Evolutionary conservation across 2,113 vertebrate species (phyloP).

Genomic region (Odontophorus gujanensis): DNA sequence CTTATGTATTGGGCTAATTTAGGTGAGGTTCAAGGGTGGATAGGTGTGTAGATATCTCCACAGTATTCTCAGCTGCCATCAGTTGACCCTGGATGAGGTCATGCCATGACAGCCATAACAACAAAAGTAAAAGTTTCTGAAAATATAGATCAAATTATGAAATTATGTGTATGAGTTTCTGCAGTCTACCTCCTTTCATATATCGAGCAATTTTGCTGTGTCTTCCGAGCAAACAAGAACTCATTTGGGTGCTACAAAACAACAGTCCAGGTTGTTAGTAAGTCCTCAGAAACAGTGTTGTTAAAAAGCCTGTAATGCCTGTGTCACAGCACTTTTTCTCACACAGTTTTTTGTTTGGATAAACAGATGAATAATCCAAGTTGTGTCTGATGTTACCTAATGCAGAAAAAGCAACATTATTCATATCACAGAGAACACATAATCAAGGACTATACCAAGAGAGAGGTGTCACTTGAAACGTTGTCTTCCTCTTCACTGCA

Average conservation of each 20-base stretch:
- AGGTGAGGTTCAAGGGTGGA: neutral
- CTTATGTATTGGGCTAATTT: neutral
- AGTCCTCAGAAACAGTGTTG: neutral
- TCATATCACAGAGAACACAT: accelerated
- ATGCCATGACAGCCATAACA: no score
- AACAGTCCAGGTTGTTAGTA: neutral
- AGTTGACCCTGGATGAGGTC: accelerated
- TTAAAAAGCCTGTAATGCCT: neutral
- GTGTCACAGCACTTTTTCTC: neutral
- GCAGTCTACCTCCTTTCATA: neutral
- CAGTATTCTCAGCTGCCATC: neutral
- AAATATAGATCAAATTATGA: neutral
- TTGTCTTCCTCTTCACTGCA: neutral
- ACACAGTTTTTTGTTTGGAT: neutral
- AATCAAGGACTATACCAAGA: neutral
- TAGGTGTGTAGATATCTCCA: neutral
- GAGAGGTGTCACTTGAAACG: neutral
- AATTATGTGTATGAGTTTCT: neutral
- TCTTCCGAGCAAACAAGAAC: neutral
- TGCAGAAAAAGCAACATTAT: neutral
- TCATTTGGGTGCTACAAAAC: neutral
- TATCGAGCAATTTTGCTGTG: neutral
- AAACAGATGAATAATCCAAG: neutral
- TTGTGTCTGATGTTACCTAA: neutral
- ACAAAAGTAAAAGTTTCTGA: neutral